A percentile compares a stretch with the other conserved stretches of the same genome.
These are phyloP conservation scores for Anticlea derivata DNA, from an alignment of 2,888 invertebrate genomes.

Conservation along the genomic window DNA sequence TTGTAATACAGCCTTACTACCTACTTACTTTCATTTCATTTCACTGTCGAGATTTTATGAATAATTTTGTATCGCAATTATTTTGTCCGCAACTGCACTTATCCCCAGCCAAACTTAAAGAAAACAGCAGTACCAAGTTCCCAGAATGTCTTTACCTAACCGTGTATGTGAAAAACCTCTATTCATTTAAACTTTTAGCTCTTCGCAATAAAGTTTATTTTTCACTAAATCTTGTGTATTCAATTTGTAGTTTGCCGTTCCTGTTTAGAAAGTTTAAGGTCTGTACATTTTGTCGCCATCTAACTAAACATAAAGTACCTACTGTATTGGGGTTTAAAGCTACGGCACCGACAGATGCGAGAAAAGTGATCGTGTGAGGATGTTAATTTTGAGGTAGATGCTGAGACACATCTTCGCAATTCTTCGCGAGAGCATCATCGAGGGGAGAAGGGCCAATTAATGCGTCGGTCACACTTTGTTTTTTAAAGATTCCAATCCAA, in stretches of 20 bases:
- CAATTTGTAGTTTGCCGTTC: conserved; percentile 18
- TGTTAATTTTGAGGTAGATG: no score
- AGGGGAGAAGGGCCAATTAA: no score
- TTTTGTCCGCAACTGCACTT: conserved; percentile 17
- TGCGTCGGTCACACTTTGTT: no score
- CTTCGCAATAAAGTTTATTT: conserved; percentile 25
- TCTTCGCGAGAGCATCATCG: no score
- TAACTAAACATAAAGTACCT: background rate
- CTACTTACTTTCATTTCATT: no score
- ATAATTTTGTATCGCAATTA: background rate
- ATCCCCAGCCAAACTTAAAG: conserved; percentile 14
- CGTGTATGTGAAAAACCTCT: conserved; percentile 22
- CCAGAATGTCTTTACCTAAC: conserved; percentile 16
- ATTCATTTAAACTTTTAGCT: conserved; percentile 25
- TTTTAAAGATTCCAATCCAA: no score
- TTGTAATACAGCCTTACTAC: no score
- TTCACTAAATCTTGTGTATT: conserved; percentile 23
- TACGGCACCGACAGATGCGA: no score
- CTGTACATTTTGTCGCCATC: conserved; percentile 2
- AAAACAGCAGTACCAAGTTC: conserved; percentile 20
- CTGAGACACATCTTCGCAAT: no score
- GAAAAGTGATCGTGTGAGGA: no score
- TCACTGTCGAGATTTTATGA: no score
- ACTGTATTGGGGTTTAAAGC: no score
- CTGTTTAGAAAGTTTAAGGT: conserved; percentile 9